These are phyloP conservation scores for Brachymystax lenok DNA, from an alignment of 2,797 vertebrate genomes.

Conservation along the genomic window DNA sequence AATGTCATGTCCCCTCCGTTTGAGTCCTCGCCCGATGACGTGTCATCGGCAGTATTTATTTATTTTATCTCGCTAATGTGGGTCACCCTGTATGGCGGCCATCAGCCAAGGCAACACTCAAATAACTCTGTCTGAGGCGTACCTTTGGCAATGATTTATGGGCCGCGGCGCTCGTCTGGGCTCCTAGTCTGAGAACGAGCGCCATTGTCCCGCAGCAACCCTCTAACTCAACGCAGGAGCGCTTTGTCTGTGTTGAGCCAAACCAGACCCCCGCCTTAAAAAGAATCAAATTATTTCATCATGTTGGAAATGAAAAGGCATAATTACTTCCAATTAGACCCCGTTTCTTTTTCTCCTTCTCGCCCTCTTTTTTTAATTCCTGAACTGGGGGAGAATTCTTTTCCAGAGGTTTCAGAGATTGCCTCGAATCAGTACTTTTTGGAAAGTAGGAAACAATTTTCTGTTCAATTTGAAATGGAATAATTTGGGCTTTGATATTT, in stretches of 20 bases:
- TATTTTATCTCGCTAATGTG: constrained; percentile 85
- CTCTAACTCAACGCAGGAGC: constrained; percentile 89
- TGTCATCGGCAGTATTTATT: constrained; percentile 77
- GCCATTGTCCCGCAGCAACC: constrained; percentile 89
- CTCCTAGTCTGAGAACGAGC: constrained; percentile 80
- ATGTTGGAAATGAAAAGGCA: constrained; percentile 99
- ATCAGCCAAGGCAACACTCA: constrained; percentile 75
- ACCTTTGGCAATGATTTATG: constrained; percentile 90
- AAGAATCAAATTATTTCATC: constrained; percentile 99
- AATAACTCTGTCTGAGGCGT: constrained; percentile 83
- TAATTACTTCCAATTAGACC: constrained; percentile 99
- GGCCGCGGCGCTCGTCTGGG: constrained; percentile 74
- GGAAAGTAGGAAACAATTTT: constrained; percentile 96
- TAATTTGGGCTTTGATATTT: constrained; percentile 89
- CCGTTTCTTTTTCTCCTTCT: constrained; percentile 76
- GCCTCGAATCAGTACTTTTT: constrained; percentile 86
- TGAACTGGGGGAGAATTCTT: constrained; percentile 59
- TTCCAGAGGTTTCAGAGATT: constrained; percentile 87
- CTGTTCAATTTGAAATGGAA: constrained; percentile 91
- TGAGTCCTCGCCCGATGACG: constrained; percentile 17
- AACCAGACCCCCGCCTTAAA: constrained; percentile 97
- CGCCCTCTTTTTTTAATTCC: constrained; percentile 42
- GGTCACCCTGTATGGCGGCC: constrained; percentile 81
- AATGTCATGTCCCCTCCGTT: no score
- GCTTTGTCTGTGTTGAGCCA: constrained; percentile 95